Evolutionary conservation across 1,140 invertebrate species (phyloP), one percentile per base, ranked within the genome.

Genomic region (Hycleus phaleratus): DNA sequence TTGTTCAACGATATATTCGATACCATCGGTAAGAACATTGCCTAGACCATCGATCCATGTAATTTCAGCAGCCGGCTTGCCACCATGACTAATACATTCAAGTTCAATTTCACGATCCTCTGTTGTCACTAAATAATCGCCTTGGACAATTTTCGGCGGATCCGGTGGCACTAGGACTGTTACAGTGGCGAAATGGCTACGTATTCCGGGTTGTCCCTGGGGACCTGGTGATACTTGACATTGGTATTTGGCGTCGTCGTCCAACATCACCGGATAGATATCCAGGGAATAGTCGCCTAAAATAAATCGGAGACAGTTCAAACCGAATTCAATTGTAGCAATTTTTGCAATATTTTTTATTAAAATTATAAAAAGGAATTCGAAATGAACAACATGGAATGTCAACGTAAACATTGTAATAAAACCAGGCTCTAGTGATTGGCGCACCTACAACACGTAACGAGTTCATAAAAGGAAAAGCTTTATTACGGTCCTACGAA

Each of bases 11-110:
- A 84, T 82, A 65, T 86, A 83, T 59, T 88, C 85, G 57, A 90
- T 84, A 49, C 85, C 85, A 47, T 84, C 82, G 26, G 83, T 86
- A 45, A 93, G 77, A 26, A 91, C 88, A 59, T 86, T 87, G n/a
- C 86, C 86, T 66, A 85, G 79, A 12, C 91, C 90, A 75, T 95
- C 91, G 65, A 93, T 87, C 93, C 93, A 95, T 47, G 90, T 92
- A 59, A 95, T 92, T 86, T 93, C 90, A 8, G 93, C 91, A 0
- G 91, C 87, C 11, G 94, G 94, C 73, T 95, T 96, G 43, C 93
- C 93, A 24, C 86, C 91, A 55, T 84, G 77, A 58, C 92, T 94
- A 32, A 91, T 81, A 74, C 94, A 97, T 66, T 93, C 91, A 67
- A 97, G 78, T 72, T 92, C 88, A 47, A 94, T 86, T 66, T 90